Evolutionary conservation across 2,113 vertebrate species (phyloP), one percentile per base, ranked within the genome.

Genomic region (Onychorhynchus coronatus): DNA sequence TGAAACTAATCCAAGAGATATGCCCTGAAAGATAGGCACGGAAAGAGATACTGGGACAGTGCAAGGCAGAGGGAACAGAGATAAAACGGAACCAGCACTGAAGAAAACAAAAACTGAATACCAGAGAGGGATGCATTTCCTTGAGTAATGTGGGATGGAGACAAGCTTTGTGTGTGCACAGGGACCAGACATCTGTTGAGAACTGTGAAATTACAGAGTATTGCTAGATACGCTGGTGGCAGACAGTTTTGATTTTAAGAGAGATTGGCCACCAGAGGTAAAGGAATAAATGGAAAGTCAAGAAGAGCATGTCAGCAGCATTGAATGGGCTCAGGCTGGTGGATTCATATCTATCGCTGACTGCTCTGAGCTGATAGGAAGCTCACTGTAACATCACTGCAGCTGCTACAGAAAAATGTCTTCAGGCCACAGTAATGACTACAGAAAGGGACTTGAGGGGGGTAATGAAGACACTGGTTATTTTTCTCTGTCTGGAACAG

Each of bases 221-320:
- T 67, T 20, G 8, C 58, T 59, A 61, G 82, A 70, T 41, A 56
- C 0, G 0, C 89, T 82, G 84, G 78, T 90, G 88, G 84, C 85
- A 93, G 72, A 70, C 82, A 93, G 91, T 65, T 77, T 41, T 94
- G 95, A 95, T 92, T 88, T 88, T 19, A 46, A 91, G 78, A 75
- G 61, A 92, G 93, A 94, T 77, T 79, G 93, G 78, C 93, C 93
- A 91, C 93, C 77, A 91, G 94, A 94, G 92, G 82, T 83, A 96
- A 88, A 80, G 62, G 73, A 96, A 91, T 93, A 93, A 95, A 96
- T 79, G 55, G 79, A 31, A 91, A 94, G 95, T 72, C 82, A 96
- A 91, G 91, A 88, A 87, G 80, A 95, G 66, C 82, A 65, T 71
- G 89, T 95, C 73, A 74, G 92, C 78, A 62, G 86, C 84, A 78